Conservation (phyloP, 2,797 vertebrate genomes). For the Paedocypris micromegethes region DNA sequence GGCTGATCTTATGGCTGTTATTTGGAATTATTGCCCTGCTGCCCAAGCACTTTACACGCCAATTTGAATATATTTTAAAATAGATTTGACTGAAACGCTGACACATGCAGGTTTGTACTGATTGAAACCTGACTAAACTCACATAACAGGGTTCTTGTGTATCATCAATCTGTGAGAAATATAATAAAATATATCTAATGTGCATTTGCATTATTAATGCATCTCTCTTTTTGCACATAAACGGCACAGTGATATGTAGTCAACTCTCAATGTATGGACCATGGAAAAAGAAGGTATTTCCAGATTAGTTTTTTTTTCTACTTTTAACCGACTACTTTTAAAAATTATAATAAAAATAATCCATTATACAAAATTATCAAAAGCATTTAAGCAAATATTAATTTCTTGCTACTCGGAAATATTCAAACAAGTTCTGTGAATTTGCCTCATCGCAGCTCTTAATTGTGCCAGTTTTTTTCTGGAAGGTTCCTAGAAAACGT, state of each 20-base stretch:
- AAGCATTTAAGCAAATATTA: too few species aligned
- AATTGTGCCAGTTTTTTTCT: too few species aligned
- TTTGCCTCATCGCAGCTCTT: too few species aligned
- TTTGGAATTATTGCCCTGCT: conserved; percentile 20
- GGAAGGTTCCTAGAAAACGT: too few species aligned
- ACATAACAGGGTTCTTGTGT: not conserved
- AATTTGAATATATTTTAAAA: not conserved
- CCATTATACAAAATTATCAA: too few species aligned
- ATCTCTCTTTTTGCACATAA: not conserved
- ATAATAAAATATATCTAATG: not conserved
- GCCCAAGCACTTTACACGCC: conserved; percentile 10
- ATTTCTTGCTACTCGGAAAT: too few species aligned
- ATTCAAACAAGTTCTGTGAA: too few species aligned
- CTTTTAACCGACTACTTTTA: too few species aligned
- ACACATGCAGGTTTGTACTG: conserved; percentile 14
- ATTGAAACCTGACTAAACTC: not conserved
- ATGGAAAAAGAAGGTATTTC: too few species aligned
- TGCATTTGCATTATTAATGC: not conserved
- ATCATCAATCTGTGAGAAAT: not conserved
- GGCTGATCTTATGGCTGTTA: conserved; percentile 21
- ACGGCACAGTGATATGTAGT: not conserved
- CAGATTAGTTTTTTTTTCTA: too few species aligned
- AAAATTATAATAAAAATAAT: too few species aligned
- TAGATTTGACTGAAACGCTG: conserved; percentile 15
- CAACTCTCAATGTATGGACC: too few species aligned